phyloP scores from a whole-genome alignment of 2,888 invertebrate genomes.

The Acronicta aceris region DNA sequence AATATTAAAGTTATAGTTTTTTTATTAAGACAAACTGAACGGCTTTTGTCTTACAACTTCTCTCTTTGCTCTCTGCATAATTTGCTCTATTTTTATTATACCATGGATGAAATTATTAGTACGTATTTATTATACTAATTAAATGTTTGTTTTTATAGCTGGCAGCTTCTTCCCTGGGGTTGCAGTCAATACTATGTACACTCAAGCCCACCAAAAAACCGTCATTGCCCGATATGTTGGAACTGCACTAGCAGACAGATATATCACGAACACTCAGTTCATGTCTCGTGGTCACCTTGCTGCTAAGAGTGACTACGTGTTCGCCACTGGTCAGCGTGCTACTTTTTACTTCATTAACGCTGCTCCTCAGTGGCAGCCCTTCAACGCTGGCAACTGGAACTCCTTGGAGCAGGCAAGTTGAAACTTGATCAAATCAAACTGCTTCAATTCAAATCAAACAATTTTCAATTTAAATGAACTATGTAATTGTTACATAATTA shows the following conservation, averaged over 20 bases:
- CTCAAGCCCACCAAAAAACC: slow-evolving; percentile 75
- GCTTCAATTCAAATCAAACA: too few species aligned
- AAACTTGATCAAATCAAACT: neutral
- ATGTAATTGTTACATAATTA: too few species aligned
- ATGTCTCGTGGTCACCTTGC: slow-evolving; percentile 90
- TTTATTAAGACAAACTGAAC: too few species aligned
- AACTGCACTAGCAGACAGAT: slow-evolving; percentile 74
- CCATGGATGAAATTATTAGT: too few species aligned
- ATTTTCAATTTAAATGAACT: too few species aligned
- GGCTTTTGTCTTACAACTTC: too few species aligned
- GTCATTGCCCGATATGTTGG: slow-evolving; percentile 73
- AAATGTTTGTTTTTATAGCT: slow-evolving; percentile 63
- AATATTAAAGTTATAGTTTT: too few species aligned
- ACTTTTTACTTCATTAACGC: slow-evolving; percentile 91
- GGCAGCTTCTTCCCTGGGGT: slow-evolving; percentile 85
- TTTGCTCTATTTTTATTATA: too few species aligned
- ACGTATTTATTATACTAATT: too few species aligned
- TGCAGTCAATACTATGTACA: slow-evolving; percentile 76
- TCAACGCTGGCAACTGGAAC: slow-evolving; percentile 90
- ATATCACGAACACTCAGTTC: slow-evolving; percentile 80
- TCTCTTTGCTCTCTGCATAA: too few species aligned
- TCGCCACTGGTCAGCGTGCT: slow-evolving; percentile 87
- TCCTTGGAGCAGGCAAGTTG: slow-evolving; percentile 78
- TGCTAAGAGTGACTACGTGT: slow-evolving; percentile 91
- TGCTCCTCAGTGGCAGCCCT: slow-evolving; percentile 91